Evolutionary conservation across 2,113 vertebrate species (phyloP).

Genomic region (Psilopogon haemacephalus): DNA sequence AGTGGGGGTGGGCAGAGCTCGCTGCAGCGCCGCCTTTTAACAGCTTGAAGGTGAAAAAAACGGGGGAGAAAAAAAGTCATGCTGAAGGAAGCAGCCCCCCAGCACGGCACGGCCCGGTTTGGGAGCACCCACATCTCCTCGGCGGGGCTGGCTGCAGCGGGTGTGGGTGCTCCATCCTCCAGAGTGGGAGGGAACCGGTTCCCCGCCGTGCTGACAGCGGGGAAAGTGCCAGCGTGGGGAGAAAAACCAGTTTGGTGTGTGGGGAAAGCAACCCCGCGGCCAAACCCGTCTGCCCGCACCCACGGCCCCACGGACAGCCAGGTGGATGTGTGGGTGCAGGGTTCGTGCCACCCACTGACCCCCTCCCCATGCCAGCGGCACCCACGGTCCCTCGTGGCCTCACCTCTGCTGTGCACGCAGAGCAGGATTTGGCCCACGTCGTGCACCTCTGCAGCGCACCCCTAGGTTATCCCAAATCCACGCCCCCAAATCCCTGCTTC

Average conservation of each 20-base stretch:
- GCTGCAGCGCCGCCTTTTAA: accelerated
- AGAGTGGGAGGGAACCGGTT: neutral
- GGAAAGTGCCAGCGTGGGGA: neutral
- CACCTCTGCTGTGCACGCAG: accelerated
- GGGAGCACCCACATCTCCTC: neutral
- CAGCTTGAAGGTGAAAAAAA: accelerated
- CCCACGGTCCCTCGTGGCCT: accelerated
- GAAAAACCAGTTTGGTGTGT: constrained; percentile 53
- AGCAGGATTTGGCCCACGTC: neutral
- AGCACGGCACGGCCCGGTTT: accelerated
- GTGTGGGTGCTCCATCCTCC: neutral
- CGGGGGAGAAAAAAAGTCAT: accelerated
- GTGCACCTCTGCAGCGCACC: neutral
- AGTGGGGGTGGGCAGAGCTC: accelerated
- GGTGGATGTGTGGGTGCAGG: neutral
- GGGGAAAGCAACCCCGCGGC: neutral
- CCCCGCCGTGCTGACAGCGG: neutral
- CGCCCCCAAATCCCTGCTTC: neutral
- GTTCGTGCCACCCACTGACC: accelerated
- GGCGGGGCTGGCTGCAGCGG: neutral
- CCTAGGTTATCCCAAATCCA: accelerated
- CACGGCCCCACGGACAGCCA: accelerated
- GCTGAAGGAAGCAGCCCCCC: neutral
- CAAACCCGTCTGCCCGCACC: neutral
- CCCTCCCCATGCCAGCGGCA: neutral